Evolutionary conservation across 2,113 vertebrate species (phyloP).

Genomic region (Athene cunicularia): DNA sequence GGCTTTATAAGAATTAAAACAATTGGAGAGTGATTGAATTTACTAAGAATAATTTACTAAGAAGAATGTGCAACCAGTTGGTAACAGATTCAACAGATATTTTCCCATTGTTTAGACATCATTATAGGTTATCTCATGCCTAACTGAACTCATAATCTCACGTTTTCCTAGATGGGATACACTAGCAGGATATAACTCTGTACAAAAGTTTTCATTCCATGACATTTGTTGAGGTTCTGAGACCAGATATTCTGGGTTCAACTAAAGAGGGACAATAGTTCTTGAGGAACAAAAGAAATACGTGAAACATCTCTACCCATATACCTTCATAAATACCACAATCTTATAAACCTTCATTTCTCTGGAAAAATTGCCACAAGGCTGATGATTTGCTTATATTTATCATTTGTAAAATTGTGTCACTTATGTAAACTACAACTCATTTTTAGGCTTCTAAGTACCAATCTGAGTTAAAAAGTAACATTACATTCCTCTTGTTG

Average conservation of each 20-base stretch:
- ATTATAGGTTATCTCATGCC: neutral
- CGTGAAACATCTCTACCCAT: neutral
- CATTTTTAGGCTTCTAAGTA: neutral
- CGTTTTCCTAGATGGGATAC: neutral
- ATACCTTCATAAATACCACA: neutral
- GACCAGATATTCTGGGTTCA: neutral
- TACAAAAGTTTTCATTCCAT: neutral
- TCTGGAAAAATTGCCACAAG: neutral
- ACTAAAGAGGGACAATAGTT: neutral
- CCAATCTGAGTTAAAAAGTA: neutral
- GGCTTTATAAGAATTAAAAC: neutral
- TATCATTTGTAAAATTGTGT: neutral
- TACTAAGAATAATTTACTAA: neutral
- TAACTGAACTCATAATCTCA: neutral
- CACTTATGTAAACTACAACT: neutral
- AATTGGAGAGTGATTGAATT: neutral
- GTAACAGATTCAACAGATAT: neutral
- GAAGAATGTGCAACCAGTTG: neutral
- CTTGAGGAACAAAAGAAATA: neutral
- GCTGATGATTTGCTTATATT: neutral
- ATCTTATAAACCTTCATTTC: neutral
- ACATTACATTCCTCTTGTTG: neutral
- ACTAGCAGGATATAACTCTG: neutral
- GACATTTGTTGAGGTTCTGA: neutral
- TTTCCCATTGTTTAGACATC: neutral